Conservation (phyloP, 2,113 vertebrate species). For the Pantherophis guttatus region DNA sequence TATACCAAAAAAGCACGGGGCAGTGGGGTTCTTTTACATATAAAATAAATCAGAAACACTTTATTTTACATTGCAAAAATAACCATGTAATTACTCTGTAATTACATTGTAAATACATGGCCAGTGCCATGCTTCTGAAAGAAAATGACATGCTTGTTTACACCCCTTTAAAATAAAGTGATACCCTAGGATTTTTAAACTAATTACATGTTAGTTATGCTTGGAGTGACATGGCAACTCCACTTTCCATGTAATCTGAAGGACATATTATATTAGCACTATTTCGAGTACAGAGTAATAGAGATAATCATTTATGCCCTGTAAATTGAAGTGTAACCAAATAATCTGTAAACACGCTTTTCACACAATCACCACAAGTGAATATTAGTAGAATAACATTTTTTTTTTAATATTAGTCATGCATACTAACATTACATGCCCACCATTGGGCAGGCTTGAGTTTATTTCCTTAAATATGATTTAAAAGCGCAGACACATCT, state of each 20-base stretch:
- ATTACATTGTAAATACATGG: conserved; percentile 75
- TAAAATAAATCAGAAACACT: conserved; percentile 84
- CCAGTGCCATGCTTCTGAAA: conserved; percentile 70
- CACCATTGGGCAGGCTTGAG: conserved; percentile 72
- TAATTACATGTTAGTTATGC: conserved; percentile 67
- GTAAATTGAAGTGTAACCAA: conserved; percentile 83
- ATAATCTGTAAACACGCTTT: conserved; percentile 94
- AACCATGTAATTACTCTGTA: conserved; percentile 81
- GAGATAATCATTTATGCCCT: conserved; percentile 80
- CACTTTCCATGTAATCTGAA: conserved; percentile 67
- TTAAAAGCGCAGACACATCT: conserved; percentile 81
- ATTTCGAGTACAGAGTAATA: conserved; percentile 72
- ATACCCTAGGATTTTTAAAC: conserved; percentile 64
- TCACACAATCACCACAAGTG: conserved; percentile 92
- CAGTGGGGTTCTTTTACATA: conserved; percentile 84
- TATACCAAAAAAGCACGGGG: conserved; percentile 83
- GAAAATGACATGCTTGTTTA: conserved; percentile 66
- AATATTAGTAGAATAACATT: conserved; percentile 93
- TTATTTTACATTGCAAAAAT: conserved; percentile 85
- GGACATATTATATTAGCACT: conserved; percentile 65
- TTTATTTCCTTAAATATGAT: conserved; percentile 77
- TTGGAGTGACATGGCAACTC: conserved; percentile 75
- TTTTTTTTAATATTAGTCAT: conserved; percentile 90
- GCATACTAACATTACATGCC: conserved; percentile 94
- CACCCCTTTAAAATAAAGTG: conserved; percentile 63